Evolutionary conservation across 2,888 invertebrate genomes (phyloP), one percentile per base, ranked within the genome.

Genomic region (Apotomis turbidana): DNA sequence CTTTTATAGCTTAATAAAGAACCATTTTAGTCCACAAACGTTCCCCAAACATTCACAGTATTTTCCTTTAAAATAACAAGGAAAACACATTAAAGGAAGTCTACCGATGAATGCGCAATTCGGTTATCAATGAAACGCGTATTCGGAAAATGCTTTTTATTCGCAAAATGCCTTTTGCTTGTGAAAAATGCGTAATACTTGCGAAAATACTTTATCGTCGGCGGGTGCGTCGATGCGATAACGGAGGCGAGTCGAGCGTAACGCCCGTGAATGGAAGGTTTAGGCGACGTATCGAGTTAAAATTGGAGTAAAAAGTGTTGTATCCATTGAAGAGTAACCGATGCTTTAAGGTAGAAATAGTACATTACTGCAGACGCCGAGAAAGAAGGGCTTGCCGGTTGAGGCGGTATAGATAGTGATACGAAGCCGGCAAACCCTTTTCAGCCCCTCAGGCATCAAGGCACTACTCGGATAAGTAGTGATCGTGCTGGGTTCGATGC

Each of bases 1-100:
- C 15, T 62, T 64, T 64, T 64, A 64, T 12, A 54, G 64, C 64
- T 15, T 15, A 64, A 64, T 64, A 54, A 63, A 63, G 51, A 46
- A 5, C 15, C 5, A 52, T 44, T 63, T 54, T 13, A 41, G 54
- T 41, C 9, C 38, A 3, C 15, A 41, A n/a, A 62, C 54, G 15
- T 52, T 41, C 38, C 10, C 49, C 15, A 15, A 54, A 27, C 15
- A 44, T 64, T 64, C 41, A 54, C 5, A 38, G 51, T 13, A 62
- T 54, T 63, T 54, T 41, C 41, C 54, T 3, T 5, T 3, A 41
- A 38, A 54, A 63, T 41, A n/a, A 63, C 38, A 41, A 64, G 4
- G 4, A 13, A 64, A 64, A 44, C 38, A 63, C 64, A 64, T 64
- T 64, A 64, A 64, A 54, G 52, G 9, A 41, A 54, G 52, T 41